A percentile compares a stretch with the other conserved stretches of the same genome.
Conservation (phyloP, 2,113 vertebrate species). For the Gavialis gangeticus region DNA sequence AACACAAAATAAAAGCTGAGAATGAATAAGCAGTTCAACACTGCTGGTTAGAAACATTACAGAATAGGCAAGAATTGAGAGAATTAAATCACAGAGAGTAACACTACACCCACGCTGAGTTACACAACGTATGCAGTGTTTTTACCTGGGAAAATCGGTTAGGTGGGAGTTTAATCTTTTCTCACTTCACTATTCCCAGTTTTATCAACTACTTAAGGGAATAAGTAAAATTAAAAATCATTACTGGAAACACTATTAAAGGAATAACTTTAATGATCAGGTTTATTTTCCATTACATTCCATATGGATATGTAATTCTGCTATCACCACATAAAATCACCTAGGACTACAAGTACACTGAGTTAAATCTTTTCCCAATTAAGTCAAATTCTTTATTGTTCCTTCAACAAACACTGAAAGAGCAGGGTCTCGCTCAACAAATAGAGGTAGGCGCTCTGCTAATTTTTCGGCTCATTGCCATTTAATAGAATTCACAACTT, state of each 20-base stretch:
- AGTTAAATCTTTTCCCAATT: neutral
- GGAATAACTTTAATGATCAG: neutral
- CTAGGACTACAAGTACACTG: neutral
- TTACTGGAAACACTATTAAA: constrained; percentile 17
- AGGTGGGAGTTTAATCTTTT: neutral
- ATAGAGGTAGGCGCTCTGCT: neutral
- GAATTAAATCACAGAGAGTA: neutral
- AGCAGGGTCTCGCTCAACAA: constrained; percentile 16
- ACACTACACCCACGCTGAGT: neutral
- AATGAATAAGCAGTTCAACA: neutral
- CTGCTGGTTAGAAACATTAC: neutral
- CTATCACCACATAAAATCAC: neutral
- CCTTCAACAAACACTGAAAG: neutral
- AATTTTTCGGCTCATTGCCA: too few species aligned
- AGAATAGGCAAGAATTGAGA: neutral
- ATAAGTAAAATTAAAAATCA: constrained; percentile 31
- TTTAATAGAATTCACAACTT: too few species aligned
- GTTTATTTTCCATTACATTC: constrained; percentile 35
- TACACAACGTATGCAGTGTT: neutral
- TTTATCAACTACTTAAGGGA: constrained; percentile 39
- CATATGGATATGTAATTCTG: constrained; percentile 26
- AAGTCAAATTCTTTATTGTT: constrained; percentile 4
- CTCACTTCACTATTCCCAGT: constrained; percentile 27
- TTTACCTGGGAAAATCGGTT: neutral
- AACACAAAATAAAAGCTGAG: neutral